Base-by-base conservation (phyloP, 2,797 vertebrate genomes). In the Botia almorhae region DNA sequence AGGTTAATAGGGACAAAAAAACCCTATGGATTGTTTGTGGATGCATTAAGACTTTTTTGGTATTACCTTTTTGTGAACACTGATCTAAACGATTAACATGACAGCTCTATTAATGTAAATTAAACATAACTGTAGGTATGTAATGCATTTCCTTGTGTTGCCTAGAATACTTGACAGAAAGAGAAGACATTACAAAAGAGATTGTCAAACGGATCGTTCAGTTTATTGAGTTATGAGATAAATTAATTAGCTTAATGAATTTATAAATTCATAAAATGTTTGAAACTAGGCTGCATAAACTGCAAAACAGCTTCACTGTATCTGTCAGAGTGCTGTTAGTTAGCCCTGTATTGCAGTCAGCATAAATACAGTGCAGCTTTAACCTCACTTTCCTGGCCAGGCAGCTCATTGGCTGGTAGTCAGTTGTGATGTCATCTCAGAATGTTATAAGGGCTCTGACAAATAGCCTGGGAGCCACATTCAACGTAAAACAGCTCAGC, bases 401-500 rank as follows among this genome's bases (percentile, higher is more conserved):
- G 69, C 78, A 58, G 81, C 87, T 92, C 87, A 94, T 94, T 94
- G 94, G 94, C 90, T 93, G 88, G 90, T 84, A 81, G 69, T 81
- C 68, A 86, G 72, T 88, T 72, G 81, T 95, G 94, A 95, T 93
- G 94, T 94, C 94, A 94, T 87, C 86, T 79, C 89, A 87, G 90
- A 90, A 90, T 69, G 81, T 86, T 94, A 94, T 93, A 94, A 94
- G 93, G 88, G 91, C 91, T 92, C 90, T 92, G 91, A 92, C 92
- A 92, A 92, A 92, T 90, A 94, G 92, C 88, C 90, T 87, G 89
- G 78, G 89, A 94, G 93, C 88, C 89, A 91, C 91, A 92, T 90
- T 88, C 89, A 92, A 87, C 74, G 88, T 89, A 91, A 90, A 87
- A 83, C 88, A 58, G 87, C 88, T 90, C 82, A 83, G 74, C 67